Evolutionary conservation across 35 echinoderm and acorn worm species (phyloP), one percentile per base, ranked within the genome.

Genomic region (Diadema setosum): DNA sequence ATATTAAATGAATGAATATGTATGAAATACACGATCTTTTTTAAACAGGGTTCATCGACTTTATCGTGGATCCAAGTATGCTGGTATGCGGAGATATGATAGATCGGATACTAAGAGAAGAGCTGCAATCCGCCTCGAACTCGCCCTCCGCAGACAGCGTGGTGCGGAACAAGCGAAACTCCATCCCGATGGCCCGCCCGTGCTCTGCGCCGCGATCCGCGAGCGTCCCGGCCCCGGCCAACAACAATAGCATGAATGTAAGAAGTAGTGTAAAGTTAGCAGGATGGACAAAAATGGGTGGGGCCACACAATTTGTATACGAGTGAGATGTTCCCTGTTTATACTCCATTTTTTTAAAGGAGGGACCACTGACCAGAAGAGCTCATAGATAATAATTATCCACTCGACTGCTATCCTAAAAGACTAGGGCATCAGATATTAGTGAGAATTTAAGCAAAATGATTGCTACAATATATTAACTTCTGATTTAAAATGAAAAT

Each of bases 51-150:
- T 99, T 99, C 87, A 99, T 99, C 29, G 96, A 99, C 80, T 99
- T 99, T 70, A 99, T 99, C 58, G 96, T 99, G 34, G 96, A 99
- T 24, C 96, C 96, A 25, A 99, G 93, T 30, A 69, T 99, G 85
- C 43, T 82, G 33, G 86, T 99, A 3, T 94, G 93, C 42, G 85
- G 96, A 33, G 96, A 99, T 56, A 95, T 99, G 90, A 86, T 99
- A 20, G 92, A 94, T 57, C 90, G 85, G 34, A 92, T 99, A 2
- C 31, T 97, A 37, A 83, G 90, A 30, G 95, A 97, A 60, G 73
- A 89, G 67, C 84, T 90, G 2, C 55, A 83, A n/a, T 84, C 75
- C 23, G 85, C 82, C 21, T 91, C 89, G 17, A 78, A 78, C 14
- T 91, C 89, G 2, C 84, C 84, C 26, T 85, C 94, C 15, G 84